Evolutionary conservation across 2,888 invertebrate genomes (phyloP).

Genomic region (Caenorhabditis zanzibari): DNA sequence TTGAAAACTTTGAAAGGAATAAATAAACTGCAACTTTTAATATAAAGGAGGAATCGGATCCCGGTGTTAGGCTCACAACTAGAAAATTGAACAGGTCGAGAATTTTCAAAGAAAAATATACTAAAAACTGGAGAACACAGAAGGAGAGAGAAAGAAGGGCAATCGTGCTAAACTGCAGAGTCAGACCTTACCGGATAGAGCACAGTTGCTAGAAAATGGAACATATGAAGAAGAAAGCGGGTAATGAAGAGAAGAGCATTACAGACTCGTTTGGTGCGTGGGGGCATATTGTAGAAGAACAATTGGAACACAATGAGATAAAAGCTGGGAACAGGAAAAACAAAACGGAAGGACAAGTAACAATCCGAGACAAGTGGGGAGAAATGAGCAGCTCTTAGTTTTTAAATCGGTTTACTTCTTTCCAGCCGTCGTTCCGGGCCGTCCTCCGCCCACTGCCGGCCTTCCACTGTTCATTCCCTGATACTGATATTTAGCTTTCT

Average conservation of each 20-base stretch:
- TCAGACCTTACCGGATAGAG: not conserved
- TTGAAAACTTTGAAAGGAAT: slow-evolving; percentile 26
- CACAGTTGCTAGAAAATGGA: slow-evolving; percentile 14
- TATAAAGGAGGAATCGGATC: slow-evolving; percentile 36
- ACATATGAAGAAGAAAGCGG: slow-evolving; percentile 24
- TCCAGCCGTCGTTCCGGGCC: slow-evolving; percentile 65
- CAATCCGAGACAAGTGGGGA: slow-evolving; percentile 17
- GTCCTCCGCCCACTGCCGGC: slow-evolving; percentile 72
- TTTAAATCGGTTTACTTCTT: slow-evolving; percentile 53
- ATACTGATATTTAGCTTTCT: slow-evolving; percentile 86
- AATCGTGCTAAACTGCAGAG: slow-evolving; percentile 9
- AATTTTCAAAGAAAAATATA: slow-evolving; percentile 6
- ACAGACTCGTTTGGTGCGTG: slow-evolving; percentile 50
- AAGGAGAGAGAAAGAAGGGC: slow-evolving; percentile 54
- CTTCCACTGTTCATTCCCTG: slow-evolving; percentile 84
- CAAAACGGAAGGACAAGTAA: slow-evolving; percentile 39
- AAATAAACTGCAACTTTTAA: slow-evolving; percentile 48
- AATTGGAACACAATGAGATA: slow-evolving; percentile 22
- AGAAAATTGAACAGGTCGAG: slow-evolving; percentile 42
- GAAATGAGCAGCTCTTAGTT: not conserved
- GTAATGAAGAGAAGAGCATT: slow-evolving; percentile 43
- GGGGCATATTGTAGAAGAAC: slow-evolving; percentile 32
- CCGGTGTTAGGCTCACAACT: slow-evolving; percentile 58
- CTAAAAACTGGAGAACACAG: slow-evolving; percentile 57
- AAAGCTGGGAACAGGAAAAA: slow-evolving; percentile 39